Conservation (phyloP, 2,888 invertebrate genomes). For the Sinohyriopsis cumingii region DNA sequence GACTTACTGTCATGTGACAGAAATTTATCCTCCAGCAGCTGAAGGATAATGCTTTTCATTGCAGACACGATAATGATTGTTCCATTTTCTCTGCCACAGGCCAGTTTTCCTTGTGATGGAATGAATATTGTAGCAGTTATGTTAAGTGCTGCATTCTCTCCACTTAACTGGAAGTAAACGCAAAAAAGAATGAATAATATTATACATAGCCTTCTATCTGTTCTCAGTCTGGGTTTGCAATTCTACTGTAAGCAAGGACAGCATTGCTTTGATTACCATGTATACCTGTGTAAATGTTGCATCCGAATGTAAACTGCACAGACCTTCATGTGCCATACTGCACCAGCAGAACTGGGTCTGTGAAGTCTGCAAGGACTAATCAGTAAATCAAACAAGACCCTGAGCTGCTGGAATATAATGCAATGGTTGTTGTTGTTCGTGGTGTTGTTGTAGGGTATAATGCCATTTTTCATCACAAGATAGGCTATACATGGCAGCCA, state of each 20-base stretch:
- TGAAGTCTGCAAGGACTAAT: too few species aligned
- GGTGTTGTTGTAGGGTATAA: too few species aligned
- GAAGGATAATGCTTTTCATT: conserved; percentile 94
- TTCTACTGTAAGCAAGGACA: neutral
- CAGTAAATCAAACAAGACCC: too few species aligned
- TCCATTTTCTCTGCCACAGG: conserved; percentile 96
- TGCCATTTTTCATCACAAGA: too few species aligned
- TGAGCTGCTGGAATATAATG: too few species aligned
- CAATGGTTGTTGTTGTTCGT: too few species aligned
- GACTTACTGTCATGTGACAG: conserved; percentile 36
- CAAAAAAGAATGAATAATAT: neutral
- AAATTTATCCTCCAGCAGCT: conserved; percentile 78
- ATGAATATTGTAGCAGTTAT: conserved; percentile 95
- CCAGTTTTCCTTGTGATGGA: conserved; percentile 92
- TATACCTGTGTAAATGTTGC: too few species aligned
- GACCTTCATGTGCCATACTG: too few species aligned
- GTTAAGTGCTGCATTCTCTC: conserved; percentile 37
- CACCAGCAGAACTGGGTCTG: too few species aligned
- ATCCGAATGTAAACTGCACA: too few species aligned
- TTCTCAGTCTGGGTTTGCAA: neutral
- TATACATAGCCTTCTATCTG: neutral
- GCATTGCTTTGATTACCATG: too few species aligned
- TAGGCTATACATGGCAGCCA: too few species aligned
- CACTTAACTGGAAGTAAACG: conserved; percentile 37
- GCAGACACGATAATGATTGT: conserved; percentile 96